phyloP scores from a whole-genome alignment of 2,888 invertebrate genomes.

The Hartigia nigra region DNA sequence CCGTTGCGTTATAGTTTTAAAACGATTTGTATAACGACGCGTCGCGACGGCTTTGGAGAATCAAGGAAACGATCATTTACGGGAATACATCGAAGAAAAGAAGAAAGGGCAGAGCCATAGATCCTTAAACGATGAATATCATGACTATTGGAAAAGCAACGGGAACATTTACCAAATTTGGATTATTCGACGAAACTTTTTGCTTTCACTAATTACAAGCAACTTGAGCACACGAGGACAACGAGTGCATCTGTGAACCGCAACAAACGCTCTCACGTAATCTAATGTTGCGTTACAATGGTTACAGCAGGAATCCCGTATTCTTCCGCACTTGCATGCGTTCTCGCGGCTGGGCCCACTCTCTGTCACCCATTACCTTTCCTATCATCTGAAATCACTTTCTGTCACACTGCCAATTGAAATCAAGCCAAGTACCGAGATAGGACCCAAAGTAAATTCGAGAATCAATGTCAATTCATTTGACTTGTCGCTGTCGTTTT shows the following conservation, averaged over 20 bases:
- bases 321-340: background rate
- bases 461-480: background rate
- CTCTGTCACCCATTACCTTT: background rate
- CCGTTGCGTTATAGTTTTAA: background rate
- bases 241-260: background rate
- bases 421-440: background rate
- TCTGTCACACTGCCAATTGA: background rate
- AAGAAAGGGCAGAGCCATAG: background rate
- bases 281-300: background rate
- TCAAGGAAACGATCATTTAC: background rate
- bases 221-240: background rate
- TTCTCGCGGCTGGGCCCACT: background rate
- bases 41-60: background rate
- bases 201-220: background rate
- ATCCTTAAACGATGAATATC: background rate
- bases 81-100: background rate
- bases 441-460: background rate
- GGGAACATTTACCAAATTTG: background rate
- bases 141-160: background rate
- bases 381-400: background rate
- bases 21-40: background rate
- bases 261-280: background rate
- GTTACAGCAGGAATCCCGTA: background rate
- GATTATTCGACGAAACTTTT: background rate
- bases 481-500: background rate